These are phyloP conservation scores for Drosophila jambulina DNA, from an alignment of 1,140 invertebrate species.

Conservation along the genomic window DNA sequence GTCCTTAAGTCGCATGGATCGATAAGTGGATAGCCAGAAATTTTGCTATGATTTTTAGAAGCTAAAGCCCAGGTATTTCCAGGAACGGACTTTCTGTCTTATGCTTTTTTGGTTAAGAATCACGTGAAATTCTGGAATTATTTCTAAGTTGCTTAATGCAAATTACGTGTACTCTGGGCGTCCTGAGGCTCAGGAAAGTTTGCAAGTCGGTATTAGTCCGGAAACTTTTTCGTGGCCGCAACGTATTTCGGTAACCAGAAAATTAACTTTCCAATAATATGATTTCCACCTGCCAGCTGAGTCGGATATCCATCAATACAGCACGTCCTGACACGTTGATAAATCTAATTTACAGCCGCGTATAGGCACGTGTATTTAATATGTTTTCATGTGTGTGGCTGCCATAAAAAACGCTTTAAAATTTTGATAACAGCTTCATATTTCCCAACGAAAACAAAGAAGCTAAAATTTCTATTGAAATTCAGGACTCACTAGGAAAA, in stretches of 20 bases:
- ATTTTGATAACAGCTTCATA: neutral
- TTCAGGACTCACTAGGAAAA: neutral
- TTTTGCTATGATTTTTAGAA: neutral
- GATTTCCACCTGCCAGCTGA: constrained; percentile 34
- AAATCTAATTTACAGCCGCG: constrained; percentile 40
- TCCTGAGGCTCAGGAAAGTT: neutral
- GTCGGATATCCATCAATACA: constrained; percentile 43
- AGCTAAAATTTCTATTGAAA: neutral
- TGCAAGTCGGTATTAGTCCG: neutral
- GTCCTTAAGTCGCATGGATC: neutral
- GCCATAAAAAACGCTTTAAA: neutral
- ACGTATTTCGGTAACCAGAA: neutral
- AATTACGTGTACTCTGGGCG: neutral
- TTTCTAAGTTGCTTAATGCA: constrained; percentile 1
- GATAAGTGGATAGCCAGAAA: neutral
- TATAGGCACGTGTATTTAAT: constrained; percentile 8
- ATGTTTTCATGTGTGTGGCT: neutral
- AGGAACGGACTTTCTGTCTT: neutral
- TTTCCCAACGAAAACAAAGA: neutral
- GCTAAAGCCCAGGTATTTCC: neutral
- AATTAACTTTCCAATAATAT: constrained; percentile 37
- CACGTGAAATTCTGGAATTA: neutral
- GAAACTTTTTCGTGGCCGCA: constrained; percentile 18
- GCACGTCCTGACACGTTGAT: constrained; percentile 7
- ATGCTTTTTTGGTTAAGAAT: neutral